These are phyloP conservation scores for Harlomillsia oculata DNA, from an alignment of 1,140 invertebrate species.

Conservation along the genomic window DNA sequence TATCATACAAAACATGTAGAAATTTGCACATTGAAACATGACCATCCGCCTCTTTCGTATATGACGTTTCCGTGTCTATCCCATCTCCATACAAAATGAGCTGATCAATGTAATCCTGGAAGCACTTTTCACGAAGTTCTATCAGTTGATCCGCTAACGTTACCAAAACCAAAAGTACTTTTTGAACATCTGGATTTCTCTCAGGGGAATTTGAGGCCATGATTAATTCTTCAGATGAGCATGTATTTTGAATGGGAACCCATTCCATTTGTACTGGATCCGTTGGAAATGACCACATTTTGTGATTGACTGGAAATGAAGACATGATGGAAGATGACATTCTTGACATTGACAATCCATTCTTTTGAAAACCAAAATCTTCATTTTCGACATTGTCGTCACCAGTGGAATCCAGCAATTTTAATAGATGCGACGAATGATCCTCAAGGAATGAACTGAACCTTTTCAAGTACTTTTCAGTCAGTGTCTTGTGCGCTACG, in stretches of 20 bases:
- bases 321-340: constrained; percentile 7
- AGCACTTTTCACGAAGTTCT: constrained; percentile 11
- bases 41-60: constrained; percentile 26
- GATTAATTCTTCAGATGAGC: constrained; percentile 27
- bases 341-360: background rate
- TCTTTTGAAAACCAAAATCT: background rate
- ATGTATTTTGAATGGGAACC: constrained; percentile 13
- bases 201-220: constrained; percentile 4
- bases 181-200: constrained; percentile 30
- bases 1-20: constrained; percentile 23
- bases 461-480: constrained; percentile 24
- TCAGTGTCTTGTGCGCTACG: constrained; percentile 22
- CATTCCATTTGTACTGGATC: constrained; percentile 24
- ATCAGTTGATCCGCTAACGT: constrained; percentile 24
- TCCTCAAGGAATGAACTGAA: constrained; percentile 29
- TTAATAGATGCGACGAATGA: constrained; percentile 18
- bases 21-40: constrained; percentile 26
- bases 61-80: constrained; percentile 4
- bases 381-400: background rate
- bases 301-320: constrained; percentile 15
- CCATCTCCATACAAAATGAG: constrained; percentile 31
- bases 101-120: constrained; percentile 11
- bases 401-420: background rate
- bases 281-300: constrained; percentile 14
- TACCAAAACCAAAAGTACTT: constrained; percentile 30